A percentile compares a stretch with the other conserved stretches of the same genome.
phyloP scores from a whole-genome alignment of 2,888 invertebrate species.

The Scaptomyza cyrtandrae region DNA sequence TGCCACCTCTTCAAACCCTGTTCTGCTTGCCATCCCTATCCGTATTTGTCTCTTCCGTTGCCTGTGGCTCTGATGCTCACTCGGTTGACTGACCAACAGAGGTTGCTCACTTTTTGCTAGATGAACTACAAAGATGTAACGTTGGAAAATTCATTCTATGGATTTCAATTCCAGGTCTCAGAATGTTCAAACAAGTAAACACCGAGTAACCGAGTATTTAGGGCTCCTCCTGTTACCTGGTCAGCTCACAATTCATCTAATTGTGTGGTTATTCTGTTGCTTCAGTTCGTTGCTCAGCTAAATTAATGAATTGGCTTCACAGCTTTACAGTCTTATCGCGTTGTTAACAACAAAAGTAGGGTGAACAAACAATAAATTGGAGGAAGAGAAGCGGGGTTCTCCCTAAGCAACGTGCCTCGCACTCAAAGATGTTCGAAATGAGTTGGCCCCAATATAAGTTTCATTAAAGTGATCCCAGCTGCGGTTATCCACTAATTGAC shows the following conservation, averaged over 20 bases:
- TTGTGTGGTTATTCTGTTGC: slow-evolving; percentile 50
- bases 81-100: slow-evolving; percentile 53
- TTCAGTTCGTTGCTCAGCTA: slow-evolving; percentile 36
- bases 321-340: slow-evolving; percentile 55
- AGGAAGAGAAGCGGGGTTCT: not conserved
- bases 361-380: not conserved
- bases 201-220: slow-evolving; percentile 12
- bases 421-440: slow-evolving; percentile 29
- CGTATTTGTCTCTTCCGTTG: not conserved
- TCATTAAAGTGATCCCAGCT: slow-evolving; percentile 34
- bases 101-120: slow-evolving; percentile 46
- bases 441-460: slow-evolving; percentile 24
- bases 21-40: not conserved
- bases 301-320: slow-evolving; percentile 57
- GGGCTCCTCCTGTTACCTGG: slow-evolving; percentile 1
- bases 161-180: slow-evolving; percentile 32
- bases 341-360: slow-evolving; percentile 19
- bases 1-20: slow-evolving; percentile 17
- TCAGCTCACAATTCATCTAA: slow-evolving; percentile 35
- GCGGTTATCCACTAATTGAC: slow-evolving; percentile 51
- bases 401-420: slow-evolving; percentile 12
- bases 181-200: slow-evolving; percentile 2
- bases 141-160: slow-evolving; percentile 5
- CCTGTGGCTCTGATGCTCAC: slow-evolving; percentile 28
- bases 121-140: slow-evolving; percentile 37